Conservation (phyloP, 2,113 vertebrate species). For the Hydrolagus affinis region DNA sequence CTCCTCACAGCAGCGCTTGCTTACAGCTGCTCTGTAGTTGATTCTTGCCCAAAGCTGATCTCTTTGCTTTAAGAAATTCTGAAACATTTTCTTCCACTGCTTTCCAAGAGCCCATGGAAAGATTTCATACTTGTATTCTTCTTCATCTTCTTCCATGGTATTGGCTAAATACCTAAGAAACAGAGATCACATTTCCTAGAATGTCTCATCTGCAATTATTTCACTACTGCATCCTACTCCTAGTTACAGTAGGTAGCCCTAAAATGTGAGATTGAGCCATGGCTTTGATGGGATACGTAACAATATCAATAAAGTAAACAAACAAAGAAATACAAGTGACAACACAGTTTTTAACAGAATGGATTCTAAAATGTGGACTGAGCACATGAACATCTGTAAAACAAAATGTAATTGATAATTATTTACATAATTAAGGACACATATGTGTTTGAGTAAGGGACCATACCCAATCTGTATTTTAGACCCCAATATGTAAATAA, state of each 20-base stretch:
- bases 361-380: too few relatives aligned
- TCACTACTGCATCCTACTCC: background rate
- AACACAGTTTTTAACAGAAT: too few relatives aligned
- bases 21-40: slow-evolving; percentile 83
- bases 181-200: slow-evolving; percentile 1
- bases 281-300: too few relatives aligned
- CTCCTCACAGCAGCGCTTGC: slow-evolving; percentile 90
- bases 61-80: slow-evolving; percentile 73
- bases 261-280: too few relatives aligned
- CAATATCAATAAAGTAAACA: too few relatives aligned
- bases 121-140: slow-evolving; percentile 87
- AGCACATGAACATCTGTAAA: too few relatives aligned
- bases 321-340: too few relatives aligned
- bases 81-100: slow-evolving; percentile 77
- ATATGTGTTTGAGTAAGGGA: too few relatives aligned
- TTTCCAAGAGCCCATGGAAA: slow-evolving; percentile 92
- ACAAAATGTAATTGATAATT: too few relatives aligned
- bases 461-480: too few relatives aligned
- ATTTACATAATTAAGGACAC: too few relatives aligned
- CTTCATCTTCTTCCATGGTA: slow-evolving; percentile 93
- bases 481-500: too few relatives aligned
- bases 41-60: slow-evolving; percentile 85
- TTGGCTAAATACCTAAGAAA: slow-evolving; percentile 81
- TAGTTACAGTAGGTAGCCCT: background rate
- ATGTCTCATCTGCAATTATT: background rate